phyloP scores from a whole-genome alignment of 2,888 invertebrate genomes.

The Cryptocheilus praepositus region DNA sequence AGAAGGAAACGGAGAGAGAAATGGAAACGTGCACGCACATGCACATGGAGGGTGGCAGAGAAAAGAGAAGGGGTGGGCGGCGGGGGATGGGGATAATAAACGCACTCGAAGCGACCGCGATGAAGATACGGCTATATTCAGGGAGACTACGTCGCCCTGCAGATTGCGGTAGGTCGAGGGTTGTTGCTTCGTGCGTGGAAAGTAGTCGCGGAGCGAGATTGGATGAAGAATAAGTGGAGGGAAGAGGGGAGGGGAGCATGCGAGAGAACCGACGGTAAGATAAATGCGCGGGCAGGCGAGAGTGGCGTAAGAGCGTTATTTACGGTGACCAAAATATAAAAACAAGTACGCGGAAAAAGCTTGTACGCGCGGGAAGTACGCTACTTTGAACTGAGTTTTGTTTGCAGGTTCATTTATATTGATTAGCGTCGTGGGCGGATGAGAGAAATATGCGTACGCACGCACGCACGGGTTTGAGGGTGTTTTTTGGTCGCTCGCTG shows the following conservation, averaged over 20 bases:
- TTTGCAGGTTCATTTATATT: no score
- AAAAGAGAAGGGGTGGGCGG: background rate
- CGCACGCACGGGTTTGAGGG: no score
- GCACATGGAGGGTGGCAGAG: background rate
- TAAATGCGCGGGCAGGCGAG: background rate
- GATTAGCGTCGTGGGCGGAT: no score
- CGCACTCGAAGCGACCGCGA: conserved; percentile 39
- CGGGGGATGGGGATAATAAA: conserved; percentile 44
- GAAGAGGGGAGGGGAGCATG: background rate
- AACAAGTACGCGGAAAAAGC: background rate
- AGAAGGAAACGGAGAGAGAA: conserved; percentile 18
- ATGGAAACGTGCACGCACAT: conserved; percentile 1
- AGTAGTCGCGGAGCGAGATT: conserved; percentile 1
- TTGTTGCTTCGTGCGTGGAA: background rate
- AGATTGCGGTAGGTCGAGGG: no score
- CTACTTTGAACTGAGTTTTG: no score
- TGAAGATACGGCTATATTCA: conserved; percentile 23
- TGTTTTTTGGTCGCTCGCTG: no score
- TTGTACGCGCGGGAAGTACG: background rate
- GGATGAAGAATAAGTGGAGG: conserved; percentile 4
- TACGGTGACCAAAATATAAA: background rate
- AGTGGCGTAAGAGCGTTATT: no score
- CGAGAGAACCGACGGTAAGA: background rate
- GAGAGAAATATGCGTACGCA: no score
- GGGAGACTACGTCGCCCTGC: conserved; percentile 30